These are phyloP conservation scores for Microcebus griseorufus DNA, from an alignment of 2,113 vertebrate species.

Conservation along the genomic window DNA sequence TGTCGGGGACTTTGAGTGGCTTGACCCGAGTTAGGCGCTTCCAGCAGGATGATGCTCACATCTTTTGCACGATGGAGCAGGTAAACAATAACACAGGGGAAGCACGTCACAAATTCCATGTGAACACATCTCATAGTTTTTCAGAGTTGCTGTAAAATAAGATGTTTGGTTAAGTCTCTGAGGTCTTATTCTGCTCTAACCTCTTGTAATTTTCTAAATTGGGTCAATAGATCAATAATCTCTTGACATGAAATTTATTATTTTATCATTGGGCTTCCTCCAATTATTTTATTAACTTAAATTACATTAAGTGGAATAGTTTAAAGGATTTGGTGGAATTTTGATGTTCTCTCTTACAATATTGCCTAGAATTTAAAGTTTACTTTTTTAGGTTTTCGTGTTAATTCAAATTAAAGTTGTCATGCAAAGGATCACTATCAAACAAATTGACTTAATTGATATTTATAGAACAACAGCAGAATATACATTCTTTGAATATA, in stretches of 20 bases:
- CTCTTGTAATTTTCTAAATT: background rate
- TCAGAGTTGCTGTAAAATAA: background rate
- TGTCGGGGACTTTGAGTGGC: slow-evolving; percentile 92
- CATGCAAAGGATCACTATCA: background rate
- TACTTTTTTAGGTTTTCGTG: slow-evolving; percentile 6
- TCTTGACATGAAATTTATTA: background rate
- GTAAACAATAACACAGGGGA: slow-evolving; percentile 72
- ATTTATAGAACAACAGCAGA: background rate
- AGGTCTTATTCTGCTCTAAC: background rate
- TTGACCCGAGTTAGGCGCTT: slow-evolving; percentile 94
- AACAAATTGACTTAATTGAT: background rate
- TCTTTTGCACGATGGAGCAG: slow-evolving; percentile 96
- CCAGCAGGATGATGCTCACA: slow-evolving; percentile 97
- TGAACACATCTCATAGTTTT: background rate
- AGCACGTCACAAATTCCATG: accelerated
- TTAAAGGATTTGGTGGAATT: background rate
- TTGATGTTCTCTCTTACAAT: background rate
- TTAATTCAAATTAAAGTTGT: background rate
- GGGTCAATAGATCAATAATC: background rate
- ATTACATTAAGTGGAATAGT: background rate
- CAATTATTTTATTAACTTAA: slow-evolving; percentile 11
- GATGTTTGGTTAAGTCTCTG: background rate
- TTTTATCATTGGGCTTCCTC: background rate
- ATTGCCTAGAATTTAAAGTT: slow-evolving; percentile 3
- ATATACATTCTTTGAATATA: background rate